These are phyloP conservation scores for Trichechus manatus DNA, from an alignment of 2,113 vertebrate species.

Conservation along the genomic window DNA sequence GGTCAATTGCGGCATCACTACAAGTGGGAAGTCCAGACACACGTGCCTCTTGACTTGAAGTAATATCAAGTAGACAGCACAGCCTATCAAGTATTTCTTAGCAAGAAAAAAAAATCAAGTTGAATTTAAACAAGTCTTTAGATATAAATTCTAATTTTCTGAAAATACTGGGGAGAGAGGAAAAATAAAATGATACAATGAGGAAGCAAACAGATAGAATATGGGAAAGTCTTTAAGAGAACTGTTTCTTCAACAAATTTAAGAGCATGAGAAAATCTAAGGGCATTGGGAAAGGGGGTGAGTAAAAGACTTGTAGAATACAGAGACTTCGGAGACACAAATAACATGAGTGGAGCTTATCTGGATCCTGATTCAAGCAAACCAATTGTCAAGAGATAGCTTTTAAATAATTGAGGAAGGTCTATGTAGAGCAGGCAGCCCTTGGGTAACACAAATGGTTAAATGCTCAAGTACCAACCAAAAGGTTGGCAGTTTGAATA, in stretches of 20 bases:
- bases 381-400: neutral
- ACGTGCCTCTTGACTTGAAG: neutral
- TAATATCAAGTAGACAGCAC: neutral
- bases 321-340: neutral
- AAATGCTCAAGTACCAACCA: neutral
- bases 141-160: neutral
- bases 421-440: too few species aligned
- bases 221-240: neutral
- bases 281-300: neutral
- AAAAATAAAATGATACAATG: neutral
- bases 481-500: neutral
- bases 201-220: neutral
- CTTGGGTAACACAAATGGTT: neutral
- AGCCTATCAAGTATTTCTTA: neutral
- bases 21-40: neutral
- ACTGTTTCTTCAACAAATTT: neutral
- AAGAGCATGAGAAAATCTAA: neutral
- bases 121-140: slow-evolving; percentile 23
- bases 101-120: neutral
- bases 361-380: neutral
- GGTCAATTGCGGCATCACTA: too few species aligned
- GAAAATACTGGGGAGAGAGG: neutral
- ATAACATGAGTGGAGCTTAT: neutral
- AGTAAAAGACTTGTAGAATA: neutral
- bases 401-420: neutral